These are phyloP conservation scores for Mellilla xanthometata DNA, from an alignment of 2,888 invertebrate species.

Conservation along the genomic window DNA sequence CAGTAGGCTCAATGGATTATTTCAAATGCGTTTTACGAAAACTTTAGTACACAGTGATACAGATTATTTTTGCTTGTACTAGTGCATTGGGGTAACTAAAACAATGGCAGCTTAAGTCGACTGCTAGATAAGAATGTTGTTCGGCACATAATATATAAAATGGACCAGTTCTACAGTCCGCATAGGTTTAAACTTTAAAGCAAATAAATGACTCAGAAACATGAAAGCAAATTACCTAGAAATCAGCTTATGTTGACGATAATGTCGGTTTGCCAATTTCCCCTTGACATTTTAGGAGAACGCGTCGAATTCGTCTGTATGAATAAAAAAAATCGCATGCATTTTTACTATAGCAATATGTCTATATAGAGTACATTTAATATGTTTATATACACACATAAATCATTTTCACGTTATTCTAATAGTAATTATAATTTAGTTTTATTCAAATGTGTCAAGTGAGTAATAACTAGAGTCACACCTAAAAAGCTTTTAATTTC, in stretches of 20 bases:
- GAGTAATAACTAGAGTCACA: too few species aligned
- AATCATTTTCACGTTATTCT: too few species aligned
- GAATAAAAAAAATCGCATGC: slow-evolving; percentile 9
- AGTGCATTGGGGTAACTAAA: too few species aligned
- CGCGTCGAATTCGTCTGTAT: slow-evolving; percentile 18
- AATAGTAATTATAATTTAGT: too few species aligned
- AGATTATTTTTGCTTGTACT: too few species aligned
- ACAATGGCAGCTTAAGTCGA: background rate
- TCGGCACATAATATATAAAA: slow-evolving; percentile 2
- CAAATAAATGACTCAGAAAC: slow-evolving; percentile 1
- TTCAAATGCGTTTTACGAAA: too few species aligned
- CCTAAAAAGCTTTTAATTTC: too few species aligned
- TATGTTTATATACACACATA: too few species aligned
- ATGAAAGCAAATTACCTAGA: slow-evolving; percentile 3
- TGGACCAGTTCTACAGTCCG: background rate
- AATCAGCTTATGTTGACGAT: slow-evolving; percentile 7
- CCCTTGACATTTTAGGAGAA: slow-evolving; percentile 18
- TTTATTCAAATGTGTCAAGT: too few species aligned
- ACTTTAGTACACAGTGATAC: too few species aligned
- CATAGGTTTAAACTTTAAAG: background rate
- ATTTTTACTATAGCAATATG: background rate
- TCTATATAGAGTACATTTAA: too few species aligned
- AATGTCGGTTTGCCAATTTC: slow-evolving; percentile 4
- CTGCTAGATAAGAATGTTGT: slow-evolving; percentile 6
- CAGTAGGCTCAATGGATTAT: too few species aligned